These are phyloP conservation scores for Thalassaphorura encarpata DNA, from an alignment of 1,140 invertebrate genomes.

Conservation along the genomic window DNA sequence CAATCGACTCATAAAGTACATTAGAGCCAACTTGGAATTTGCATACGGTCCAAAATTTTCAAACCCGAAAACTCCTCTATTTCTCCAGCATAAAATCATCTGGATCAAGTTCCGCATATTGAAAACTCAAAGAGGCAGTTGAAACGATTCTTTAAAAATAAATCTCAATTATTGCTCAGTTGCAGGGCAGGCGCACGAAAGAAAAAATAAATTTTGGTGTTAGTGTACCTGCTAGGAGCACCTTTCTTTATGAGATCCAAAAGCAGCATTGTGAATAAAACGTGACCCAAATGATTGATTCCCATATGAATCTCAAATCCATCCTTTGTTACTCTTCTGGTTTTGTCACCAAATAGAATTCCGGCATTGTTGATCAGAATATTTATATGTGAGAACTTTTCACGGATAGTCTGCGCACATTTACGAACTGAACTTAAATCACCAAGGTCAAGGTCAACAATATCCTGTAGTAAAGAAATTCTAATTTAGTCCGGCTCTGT, in stretches of 20 bases:
- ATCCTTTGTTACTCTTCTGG: neutral
- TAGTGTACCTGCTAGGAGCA: neutral
- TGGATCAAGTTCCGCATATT: neutral
- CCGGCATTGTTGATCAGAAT: constrained; percentile 46
- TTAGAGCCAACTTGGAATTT: constrained; percentile 9
- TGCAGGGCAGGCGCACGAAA: no score
- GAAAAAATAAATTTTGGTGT: no score
- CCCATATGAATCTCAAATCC: constrained; percentile 12
- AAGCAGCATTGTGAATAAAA: constrained; percentile 3
- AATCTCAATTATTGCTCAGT: no score
- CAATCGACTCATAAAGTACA: neutral
- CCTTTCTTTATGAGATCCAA: neutral
- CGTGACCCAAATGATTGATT: constrained; percentile 7
- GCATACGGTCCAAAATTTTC: neutral
- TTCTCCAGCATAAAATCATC: neutral
- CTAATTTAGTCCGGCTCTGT: no score
- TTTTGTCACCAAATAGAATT: neutral
- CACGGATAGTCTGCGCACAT: neutral
- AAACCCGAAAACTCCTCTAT: neutral
- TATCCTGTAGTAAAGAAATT: neutral
- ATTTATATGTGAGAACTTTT: neutral
- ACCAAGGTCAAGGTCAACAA: neutral
- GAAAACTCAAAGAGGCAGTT: neutral
- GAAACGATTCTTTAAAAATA: neutral
- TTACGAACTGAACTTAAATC: neutral